Conservation (phyloP, 35 echinoderm and acorn worm species). For the Chiridota heheva region DNA sequence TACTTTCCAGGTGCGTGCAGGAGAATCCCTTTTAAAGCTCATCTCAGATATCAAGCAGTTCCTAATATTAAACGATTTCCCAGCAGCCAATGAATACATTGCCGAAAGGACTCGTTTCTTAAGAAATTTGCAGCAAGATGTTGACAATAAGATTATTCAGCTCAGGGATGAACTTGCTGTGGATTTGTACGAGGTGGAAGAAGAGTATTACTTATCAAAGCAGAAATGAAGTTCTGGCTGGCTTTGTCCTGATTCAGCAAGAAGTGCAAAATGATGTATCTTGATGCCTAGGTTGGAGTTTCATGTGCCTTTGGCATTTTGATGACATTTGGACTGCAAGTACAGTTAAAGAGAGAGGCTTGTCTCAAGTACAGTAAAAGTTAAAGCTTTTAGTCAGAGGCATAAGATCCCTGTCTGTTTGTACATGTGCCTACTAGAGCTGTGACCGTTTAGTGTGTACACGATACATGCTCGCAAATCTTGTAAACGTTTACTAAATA, state of each 20-base stretch:
- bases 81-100: constrained; percentile 81
- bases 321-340: too few relatives aligned
- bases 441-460: too few relatives aligned
- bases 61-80: constrained; percentile 94
- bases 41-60: constrained; percentile 95
- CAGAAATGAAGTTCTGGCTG: constrained; percentile 68
- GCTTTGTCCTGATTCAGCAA: background rate
- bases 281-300: too few relatives aligned
- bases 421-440: too few relatives aligned
- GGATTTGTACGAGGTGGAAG: constrained; percentile 88
- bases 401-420: too few relatives aligned
- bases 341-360: too few relatives aligned
- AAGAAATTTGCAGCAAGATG: constrained; percentile 46
- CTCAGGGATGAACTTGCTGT: constrained; percentile 74
- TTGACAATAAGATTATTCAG: constrained; percentile 64
- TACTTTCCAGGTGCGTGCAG: constrained; percentile 92
- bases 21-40: constrained; percentile 88
- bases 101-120: constrained; percentile 69
- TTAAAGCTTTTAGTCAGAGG: too few relatives aligned
- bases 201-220: constrained; percentile 88
- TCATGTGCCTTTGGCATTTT: too few relatives aligned
- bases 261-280: too few relatives aligned
- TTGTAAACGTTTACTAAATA: too few relatives aligned
- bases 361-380: too few relatives aligned
- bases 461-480: too few relatives aligned